A percentile compares a stretch with the other conserved stretches of the same genome.
Evolutionary conservation across 2,113 vertebrate genomes (phyloP).

Genomic region (Spheniscus mendiculus): DNA sequence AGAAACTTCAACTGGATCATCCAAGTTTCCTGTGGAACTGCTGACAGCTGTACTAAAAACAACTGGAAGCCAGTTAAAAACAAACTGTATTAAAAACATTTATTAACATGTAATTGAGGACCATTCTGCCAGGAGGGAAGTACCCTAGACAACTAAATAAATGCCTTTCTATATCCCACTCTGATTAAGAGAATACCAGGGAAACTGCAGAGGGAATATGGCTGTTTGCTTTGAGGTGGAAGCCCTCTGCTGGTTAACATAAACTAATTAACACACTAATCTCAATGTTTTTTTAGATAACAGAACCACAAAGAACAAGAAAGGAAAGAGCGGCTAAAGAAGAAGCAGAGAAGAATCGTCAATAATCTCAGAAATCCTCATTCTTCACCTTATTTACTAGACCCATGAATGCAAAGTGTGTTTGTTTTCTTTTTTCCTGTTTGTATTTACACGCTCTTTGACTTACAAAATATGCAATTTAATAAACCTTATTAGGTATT

Average conservation of each 20-base stretch:
- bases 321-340: neutral
- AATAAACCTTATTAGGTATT: neutral
- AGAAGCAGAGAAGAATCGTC: neutral
- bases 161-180: neutral
- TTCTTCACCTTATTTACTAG: neutral
- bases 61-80: neutral
- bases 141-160: neutral
- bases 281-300: slow-evolving; percentile 46
- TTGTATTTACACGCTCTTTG: neutral
- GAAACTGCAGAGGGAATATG: neutral
- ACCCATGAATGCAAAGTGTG: neutral
- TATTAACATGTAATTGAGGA: neutral
- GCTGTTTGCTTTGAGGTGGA: slow-evolving; percentile 46
- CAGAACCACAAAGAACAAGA: slow-evolving; percentile 28
- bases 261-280: slow-evolving; percentile 32
- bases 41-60: neutral
- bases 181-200: neutral
- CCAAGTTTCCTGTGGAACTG: neutral
- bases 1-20: neutral
- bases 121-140: neutral
- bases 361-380: neutral
- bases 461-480: neutral
- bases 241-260: slow-evolving; percentile 64
- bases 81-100: neutral
- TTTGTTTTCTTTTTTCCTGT: neutral